Evolutionary conservation across 35 echinoderm and acorn worm genomes (phyloP), one percentile per base, ranked within the genome.

Genomic region (Holothuria glaberrima): DNA sequence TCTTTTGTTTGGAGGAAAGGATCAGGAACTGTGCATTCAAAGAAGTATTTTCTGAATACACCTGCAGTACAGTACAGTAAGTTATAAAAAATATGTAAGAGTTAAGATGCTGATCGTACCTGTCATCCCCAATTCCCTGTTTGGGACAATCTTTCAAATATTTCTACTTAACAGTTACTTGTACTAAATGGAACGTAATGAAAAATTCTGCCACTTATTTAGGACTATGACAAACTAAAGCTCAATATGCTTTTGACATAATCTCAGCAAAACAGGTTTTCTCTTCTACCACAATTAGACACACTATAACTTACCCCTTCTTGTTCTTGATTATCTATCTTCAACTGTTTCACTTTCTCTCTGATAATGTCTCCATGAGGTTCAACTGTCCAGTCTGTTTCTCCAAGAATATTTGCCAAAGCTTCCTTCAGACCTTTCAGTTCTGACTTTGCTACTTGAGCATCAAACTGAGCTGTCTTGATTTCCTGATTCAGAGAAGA

Each of bases 381-480:
- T 32, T 91, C 91, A 77, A 88, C 91, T 4, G 44, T 36, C 24
- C 30, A 45, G 7, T 57, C 82, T 18, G 56, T 73, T 19, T 91
- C 83, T 0, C 89, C 82, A 44, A 99, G 65, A 6, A 99, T 28
- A 27, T 35, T 58, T 4, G 97, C 97, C 24, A 99, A 63, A 22
- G 97, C 88, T 28, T 99, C 97, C 89, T 95, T 99, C 56, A 99
- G 89, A 31, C 80, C 59, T 59, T 91, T 99, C 24, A 99, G 67
- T 31, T 92, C 93, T 27, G 93, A 87, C 76, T 80, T 73, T 9
- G 93, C 97, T 44, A 99, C 91, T 48, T 95, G 88, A 6, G 93
- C 71, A 12, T 99, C 93, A 86, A 91, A 93, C 76, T 91, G 35
- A 33, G 86, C 32, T 21, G 68, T 90, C 89, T 93, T 95, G 54